Base-by-base conservation (phyloP, 2,888 invertebrate species). In the Mesorhabditis spiculigera region DNA sequence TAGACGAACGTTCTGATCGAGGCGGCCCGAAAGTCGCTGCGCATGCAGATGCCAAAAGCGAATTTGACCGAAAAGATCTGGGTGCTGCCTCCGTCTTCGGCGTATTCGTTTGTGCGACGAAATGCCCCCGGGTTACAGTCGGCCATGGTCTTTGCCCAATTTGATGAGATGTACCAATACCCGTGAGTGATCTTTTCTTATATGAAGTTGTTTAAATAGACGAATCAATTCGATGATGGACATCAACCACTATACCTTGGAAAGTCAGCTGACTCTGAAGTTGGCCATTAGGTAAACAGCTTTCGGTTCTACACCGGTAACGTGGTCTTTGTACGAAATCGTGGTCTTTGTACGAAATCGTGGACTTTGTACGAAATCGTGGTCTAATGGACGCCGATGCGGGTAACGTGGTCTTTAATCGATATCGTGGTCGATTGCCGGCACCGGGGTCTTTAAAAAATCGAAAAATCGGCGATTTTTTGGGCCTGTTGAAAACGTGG, bases 151-250 rank as follows among this genome's bases (percentile, higher is more conserved):
- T n/a, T 50, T n/a, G n/a, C 58, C 58, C 58, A 50, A n/a, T 50
- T 50, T 50, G n/a, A 50, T 10, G 58, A 50, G n/a, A 50, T 13
- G 58, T 50, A 50, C n/a, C 58, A 50, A n/a, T 50, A 50, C 58
- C 8, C 58, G 58, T 50, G 58, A 50, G 58, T 50, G 8, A 50
- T 13, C 10, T 50, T 50, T 50, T 13, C 58, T 50, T n/a, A 13
- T 50, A 13, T 50, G n/a, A 50, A 50, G 3, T 50, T 50, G 8
- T 50, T 50, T 50, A 28, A 28, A 28, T 28, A 50, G 58, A 10
- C 58, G 58, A 50, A 50, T 50, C n/a, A 50, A 50, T 50, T 50
- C 58, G 8, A 50, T 50, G 58, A 50, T 50, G 10, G 58, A 50
- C n/a, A 10, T 13, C 58, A 50, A n/a, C n/a, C 58, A n/a, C 58